Evolutionary conservation across 2,113 vertebrate species (phyloP).

Genomic region (Dryoscopus gambensis): DNA sequence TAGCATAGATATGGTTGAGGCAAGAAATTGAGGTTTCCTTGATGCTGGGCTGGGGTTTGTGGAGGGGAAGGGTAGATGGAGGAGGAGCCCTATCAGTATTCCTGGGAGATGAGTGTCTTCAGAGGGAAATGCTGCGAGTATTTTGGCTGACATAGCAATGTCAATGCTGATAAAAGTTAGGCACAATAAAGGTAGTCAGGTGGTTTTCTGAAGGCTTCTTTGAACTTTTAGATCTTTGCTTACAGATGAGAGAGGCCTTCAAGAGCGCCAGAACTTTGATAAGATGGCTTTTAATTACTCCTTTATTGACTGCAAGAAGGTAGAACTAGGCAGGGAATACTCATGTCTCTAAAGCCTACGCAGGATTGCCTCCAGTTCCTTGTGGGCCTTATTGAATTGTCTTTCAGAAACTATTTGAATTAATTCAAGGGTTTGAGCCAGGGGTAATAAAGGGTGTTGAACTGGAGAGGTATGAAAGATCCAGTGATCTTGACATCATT

Average conservation of each 20-base stretch:
- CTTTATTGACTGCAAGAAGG: background rate
- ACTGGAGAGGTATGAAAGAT: conserved; percentile 18
- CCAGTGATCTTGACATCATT: background rate
- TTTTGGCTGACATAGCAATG: conserved; percentile 62
- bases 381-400: conserved; percentile 13
- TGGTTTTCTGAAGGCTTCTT: conserved; percentile 45
- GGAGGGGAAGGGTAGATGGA: conserved; percentile 19
- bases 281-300: conserved; percentile 31
- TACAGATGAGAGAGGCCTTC: conserved; percentile 40
- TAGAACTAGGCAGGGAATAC: background rate
- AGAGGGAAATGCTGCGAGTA: background rate
- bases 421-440: conserved; percentile 19
- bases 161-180: conserved; percentile 46
- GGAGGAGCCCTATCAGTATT: conserved; percentile 38
- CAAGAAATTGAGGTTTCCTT: conserved; percentile 68
- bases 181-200: conserved; percentile 52
- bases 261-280: conserved; percentile 4
- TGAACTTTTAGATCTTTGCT: conserved; percentile 17
- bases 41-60: conserved; percentile 24
- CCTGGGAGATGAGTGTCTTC: conserved; percentile 25
- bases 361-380: background rate
- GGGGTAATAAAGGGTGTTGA: conserved; percentile 27
- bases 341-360: background rate
- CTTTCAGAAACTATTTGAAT: conserved; percentile 42
- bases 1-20: conserved; percentile 52